Evolutionary conservation across 2,113 vertebrate genomes (phyloP).

Genomic region (Sorex fumeus): DNA sequence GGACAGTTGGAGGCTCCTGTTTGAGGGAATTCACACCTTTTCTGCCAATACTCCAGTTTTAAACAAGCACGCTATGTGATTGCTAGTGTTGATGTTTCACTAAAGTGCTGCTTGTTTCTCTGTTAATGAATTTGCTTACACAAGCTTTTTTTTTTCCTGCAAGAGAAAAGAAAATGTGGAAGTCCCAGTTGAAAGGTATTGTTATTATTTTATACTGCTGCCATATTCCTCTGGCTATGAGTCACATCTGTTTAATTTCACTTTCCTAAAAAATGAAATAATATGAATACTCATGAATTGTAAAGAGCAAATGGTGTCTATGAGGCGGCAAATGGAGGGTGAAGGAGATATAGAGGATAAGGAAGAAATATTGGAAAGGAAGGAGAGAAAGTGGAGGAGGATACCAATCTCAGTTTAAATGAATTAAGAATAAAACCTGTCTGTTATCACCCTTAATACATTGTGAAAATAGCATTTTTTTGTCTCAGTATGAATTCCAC

Average conservation of each 20-base stretch:
- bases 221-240: constrained; percentile 24
- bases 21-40: neutral
- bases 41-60: constrained; percentile 1
- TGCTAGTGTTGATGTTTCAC: neutral
- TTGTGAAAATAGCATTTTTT: constrained; percentile 68
- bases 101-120: constrained; percentile 34
- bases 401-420: constrained; percentile 40
- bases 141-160: constrained; percentile 25
- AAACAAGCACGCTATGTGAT: constrained; percentile 19
- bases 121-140: constrained; percentile 55
- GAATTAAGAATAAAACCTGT: constrained; percentile 81
- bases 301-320: neutral
- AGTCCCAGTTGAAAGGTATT: constrained; percentile 37
- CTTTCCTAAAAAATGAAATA: constrained; percentile 54
- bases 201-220: constrained; percentile 55
- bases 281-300: constrained; percentile 47
- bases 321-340: neutral
- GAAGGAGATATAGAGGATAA: neutral
- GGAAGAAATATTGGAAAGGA: neutral
- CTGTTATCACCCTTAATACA: constrained; percentile 71
- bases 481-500: constrained; percentile 73
- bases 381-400: neutral
- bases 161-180: constrained; percentile 1
- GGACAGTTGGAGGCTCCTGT: neutral
- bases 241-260: constrained; percentile 55